A percentile compares a stretch with the other conserved stretches of the same genome.
Evolutionary conservation across 2,888 invertebrate genomes (phyloP).

Genomic region (Coleophora flavipennella): DNA sequence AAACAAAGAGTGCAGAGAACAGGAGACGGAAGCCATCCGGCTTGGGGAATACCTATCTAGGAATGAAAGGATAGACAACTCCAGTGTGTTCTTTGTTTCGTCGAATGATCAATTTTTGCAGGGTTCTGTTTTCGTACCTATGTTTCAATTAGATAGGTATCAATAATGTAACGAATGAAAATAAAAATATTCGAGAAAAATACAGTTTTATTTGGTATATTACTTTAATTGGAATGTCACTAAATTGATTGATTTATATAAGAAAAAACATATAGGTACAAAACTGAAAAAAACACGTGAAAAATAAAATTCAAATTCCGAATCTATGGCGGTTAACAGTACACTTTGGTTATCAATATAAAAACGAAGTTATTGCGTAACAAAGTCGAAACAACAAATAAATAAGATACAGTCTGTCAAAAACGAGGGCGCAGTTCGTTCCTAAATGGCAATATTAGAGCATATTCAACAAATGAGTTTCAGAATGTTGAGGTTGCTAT

Average conservation of each 20-base stretch:
- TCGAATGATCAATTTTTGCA: no score
- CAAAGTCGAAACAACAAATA: conserved; percentile 18
- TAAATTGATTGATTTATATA: conserved; percentile 40
- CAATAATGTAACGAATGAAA: no score
- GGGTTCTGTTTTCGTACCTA: no score
- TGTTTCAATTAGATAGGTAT: no score
- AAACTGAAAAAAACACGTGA: conserved; percentile 16
- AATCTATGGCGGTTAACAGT: conserved; percentile 47
- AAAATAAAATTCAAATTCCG: conserved; percentile 22
- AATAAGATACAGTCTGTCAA: conserved; percentile 19
- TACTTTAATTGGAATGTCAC: conserved; percentile 64
- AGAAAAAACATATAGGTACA: conserved; percentile 33
- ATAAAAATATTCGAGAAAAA: conserved; percentile 20
- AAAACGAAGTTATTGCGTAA: conserved; percentile 10
- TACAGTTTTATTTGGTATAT: conserved; percentile 37
- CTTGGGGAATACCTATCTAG: not conserved
- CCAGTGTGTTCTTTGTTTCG: no score
- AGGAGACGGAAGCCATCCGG: conserved; percentile 37
- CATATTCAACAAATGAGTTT: no score
- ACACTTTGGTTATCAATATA: conserved; percentile 37
- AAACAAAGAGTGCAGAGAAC: conserved; percentile 23
- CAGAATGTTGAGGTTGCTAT: no score
- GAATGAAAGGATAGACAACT: not conserved
- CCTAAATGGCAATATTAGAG: no score
- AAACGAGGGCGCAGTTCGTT: no score